Percentiles rank a stretch among this genome's conserved stretches.
phyloP scores from a whole-genome alignment of 53 echinoderm and acorn worm species.

The Holothuria scabra region DNA sequence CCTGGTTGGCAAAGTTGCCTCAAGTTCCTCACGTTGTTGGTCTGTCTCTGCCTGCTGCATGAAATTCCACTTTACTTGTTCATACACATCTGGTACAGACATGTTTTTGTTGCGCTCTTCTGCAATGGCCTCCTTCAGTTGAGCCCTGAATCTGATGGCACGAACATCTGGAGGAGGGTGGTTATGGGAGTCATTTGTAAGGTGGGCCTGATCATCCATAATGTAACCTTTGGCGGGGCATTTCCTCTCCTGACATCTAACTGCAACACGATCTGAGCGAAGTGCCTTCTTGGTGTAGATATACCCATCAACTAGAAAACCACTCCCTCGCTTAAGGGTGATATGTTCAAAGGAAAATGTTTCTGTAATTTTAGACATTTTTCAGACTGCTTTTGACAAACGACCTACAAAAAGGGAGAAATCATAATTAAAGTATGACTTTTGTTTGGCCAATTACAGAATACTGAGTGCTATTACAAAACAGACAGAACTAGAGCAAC shows the following conservation, averaged over 20 bases:
- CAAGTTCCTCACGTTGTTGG: slow-evolving; percentile 30
- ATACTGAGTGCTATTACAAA: too few relatives aligned
- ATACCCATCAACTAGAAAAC: slow-evolving; percentile 26
- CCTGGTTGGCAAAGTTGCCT: slow-evolving; percentile 8
- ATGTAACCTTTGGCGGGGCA: slow-evolving; percentile 31
- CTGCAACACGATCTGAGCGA: not conserved
- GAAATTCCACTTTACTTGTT: slow-evolving; percentile 43
- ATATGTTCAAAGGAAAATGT: slow-evolving; percentile 28
- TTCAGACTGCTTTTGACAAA: too few relatives aligned
- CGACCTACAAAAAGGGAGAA: too few relatives aligned
- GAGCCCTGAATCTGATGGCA: slow-evolving; percentile 41
- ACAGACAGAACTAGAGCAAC: too few relatives aligned
- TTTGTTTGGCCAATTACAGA: too few relatives aligned
- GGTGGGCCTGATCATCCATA: not conserved
- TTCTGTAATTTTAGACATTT: not conserved
- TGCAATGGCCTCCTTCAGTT: slow-evolving; percentile 20
- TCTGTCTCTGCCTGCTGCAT: slow-evolving; percentile 33
- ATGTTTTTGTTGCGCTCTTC: slow-evolving; percentile 29
- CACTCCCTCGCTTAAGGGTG: slow-evolving; percentile 34
- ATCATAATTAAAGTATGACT: too few relatives aligned
- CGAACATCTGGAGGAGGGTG: slow-evolving; percentile 19
- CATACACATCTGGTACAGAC: slow-evolving; percentile 31
- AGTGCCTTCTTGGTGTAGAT: slow-evolving; percentile 23
- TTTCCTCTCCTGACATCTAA: slow-evolving; percentile 33
- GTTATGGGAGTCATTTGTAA: slow-evolving; percentile 6